Percentiles rank a stretch among this genome's conserved stretches.
Conservation (phyloP, 2,113 vertebrate species). For the Chlorocebus sabaeus region DNA sequence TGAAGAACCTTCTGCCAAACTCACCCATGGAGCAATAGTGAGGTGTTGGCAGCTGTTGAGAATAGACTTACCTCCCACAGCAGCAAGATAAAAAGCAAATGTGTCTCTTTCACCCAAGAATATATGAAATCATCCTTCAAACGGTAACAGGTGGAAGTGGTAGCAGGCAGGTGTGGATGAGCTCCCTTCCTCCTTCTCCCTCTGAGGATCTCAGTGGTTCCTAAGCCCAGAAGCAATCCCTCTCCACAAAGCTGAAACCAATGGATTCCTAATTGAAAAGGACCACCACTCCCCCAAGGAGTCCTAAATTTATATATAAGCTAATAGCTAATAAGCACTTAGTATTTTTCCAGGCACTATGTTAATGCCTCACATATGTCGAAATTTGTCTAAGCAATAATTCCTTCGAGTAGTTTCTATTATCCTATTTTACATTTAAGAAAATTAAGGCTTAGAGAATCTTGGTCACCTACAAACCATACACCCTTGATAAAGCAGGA, state of each 20-base stretch:
- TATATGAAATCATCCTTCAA: neutral
- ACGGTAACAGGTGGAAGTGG: too few relatives aligned
- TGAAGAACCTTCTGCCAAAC: neutral
- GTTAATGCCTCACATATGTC: neutral
- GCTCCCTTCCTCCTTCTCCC: neutral
- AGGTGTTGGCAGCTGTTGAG: neutral
- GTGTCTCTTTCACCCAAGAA: neutral
- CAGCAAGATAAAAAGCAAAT: neutral
- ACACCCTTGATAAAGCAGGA: neutral
- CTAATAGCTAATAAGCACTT: neutral
- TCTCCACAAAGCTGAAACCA: neutral
- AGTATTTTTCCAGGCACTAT: neutral
- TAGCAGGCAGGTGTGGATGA: neutral
- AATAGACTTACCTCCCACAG: neutral
- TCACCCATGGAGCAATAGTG: neutral
- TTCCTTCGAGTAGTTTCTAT: neutral
- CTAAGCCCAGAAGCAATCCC: neutral
- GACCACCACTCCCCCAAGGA: neutral
- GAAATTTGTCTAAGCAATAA: neutral
- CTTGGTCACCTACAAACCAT: neutral
- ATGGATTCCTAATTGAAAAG: neutral
- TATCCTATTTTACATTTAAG: neutral
- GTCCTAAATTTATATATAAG: neutral
- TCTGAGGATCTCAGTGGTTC: neutral
- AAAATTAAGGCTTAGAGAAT: neutral